A percentile compares a stretch with the other conserved stretches of the same genome.
phyloP scores from a whole-genome alignment of 2,888 invertebrate genomes.

The Heliconius aoede region DNA sequence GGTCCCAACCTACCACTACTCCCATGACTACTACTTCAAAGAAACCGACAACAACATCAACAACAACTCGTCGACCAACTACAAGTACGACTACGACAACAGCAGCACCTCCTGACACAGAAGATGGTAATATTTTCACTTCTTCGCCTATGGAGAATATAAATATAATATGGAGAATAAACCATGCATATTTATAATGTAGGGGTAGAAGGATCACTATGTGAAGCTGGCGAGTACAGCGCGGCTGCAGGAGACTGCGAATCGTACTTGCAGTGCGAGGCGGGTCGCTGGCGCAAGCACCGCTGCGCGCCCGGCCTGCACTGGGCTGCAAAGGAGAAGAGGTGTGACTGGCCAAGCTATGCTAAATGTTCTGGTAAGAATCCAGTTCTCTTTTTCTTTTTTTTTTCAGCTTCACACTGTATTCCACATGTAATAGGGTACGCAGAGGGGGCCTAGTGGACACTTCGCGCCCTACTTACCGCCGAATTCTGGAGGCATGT shows the following conservation, averaged over 20 bases:
- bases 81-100: slow-evolving; percentile 53
- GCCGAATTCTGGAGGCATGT: too few relatives aligned
- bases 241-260: slow-evolving; percentile 88
- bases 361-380: slow-evolving; percentile 85
- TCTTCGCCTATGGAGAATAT: too few relatives aligned
- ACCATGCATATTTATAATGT: slow-evolving; percentile 43
- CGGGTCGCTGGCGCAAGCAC: slow-evolving; percentile 88
- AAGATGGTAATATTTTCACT: slow-evolving; percentile 55
- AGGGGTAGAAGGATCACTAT: slow-evolving; percentile 75
- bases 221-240: slow-evolving; percentile 78
- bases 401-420: too few relatives aligned
- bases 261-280: slow-evolving; percentile 89
- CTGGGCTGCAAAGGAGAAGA: slow-evolving; percentile 87
- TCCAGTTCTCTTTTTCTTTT: not conserved
- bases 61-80: slow-evolving; percentile 56
- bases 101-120: slow-evolving; percentile 47
- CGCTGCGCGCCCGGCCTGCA: slow-evolving; percentile 91
- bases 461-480: too few relatives aligned
- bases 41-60: slow-evolving; percentile 53
- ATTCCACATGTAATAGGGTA: too few relatives aligned
- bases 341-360: slow-evolving; percentile 92
- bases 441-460: too few relatives aligned
- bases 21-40: slow-evolving; percentile 54
- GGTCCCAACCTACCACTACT: slow-evolving; percentile 60
- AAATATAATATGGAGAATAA: not conserved